Evolutionary conservation across 2,797 vertebrate species (phyloP).

Genomic region (Anisognathus igniventris): DNA sequence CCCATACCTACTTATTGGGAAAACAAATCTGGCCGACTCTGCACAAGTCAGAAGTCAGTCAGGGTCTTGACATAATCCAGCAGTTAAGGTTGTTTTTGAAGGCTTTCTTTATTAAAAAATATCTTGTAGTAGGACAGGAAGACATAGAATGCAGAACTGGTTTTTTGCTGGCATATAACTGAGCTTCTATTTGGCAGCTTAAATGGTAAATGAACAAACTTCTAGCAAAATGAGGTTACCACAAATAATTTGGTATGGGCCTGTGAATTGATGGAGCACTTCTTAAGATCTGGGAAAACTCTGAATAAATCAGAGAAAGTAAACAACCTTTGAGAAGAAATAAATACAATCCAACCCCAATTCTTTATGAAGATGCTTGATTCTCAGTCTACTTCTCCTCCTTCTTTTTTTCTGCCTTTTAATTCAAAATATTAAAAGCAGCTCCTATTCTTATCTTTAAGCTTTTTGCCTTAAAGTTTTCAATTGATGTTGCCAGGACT

Average conservation of each 20-base stretch:
- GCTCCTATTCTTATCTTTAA: neutral
- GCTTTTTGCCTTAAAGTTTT: neutral
- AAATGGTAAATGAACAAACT: conserved; percentile 35
- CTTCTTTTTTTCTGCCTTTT: neutral
- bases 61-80: neutral
- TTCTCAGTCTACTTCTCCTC: neutral
- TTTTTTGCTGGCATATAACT: neutral
- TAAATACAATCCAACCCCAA: neutral
- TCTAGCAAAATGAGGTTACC: conserved; percentile 28
- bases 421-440: neutral
- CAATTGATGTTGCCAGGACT: neutral
- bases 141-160: neutral
- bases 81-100: neutral
- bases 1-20: neutral
- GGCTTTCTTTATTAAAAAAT: neutral
- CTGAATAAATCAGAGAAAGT: neutral
- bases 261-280: neutral
- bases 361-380: neutral
- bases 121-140: neutral
- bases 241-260: conserved; percentile 21
- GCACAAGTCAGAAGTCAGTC: neutral
- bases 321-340: neutral
- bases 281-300: neutral
- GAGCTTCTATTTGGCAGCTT: conserved; percentile 2
- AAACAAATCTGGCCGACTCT: neutral